Evolutionary conservation across 1,140 invertebrate species (phyloP).

Genomic region (Apis laboriosa): DNA sequence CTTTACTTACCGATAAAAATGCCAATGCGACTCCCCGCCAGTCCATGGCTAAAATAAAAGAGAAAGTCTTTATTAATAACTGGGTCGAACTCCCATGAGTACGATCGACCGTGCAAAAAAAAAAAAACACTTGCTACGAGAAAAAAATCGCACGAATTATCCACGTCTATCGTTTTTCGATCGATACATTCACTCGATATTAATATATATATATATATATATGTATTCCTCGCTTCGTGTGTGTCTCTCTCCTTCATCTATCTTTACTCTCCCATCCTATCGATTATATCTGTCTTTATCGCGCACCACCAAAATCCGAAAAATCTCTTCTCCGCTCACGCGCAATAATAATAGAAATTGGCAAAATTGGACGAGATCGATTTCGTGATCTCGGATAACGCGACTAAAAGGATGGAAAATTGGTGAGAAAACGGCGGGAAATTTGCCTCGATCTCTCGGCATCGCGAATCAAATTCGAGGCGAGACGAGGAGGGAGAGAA

Average conservation of each 20-base stretch:
- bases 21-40: conserved; percentile 70
- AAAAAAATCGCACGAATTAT: conserved; percentile 14
- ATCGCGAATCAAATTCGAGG: too few species aligned
- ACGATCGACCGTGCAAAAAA: conserved; percentile 57
- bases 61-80: conserved; percentile 79
- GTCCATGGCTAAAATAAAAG: conserved; percentile 80
- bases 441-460: too few species aligned
- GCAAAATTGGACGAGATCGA: too few species aligned
- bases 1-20: conserved; percentile 74
- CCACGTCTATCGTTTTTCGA: background rate
- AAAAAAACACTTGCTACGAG: conserved; percentile 29
- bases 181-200: background rate
- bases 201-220: too few species aligned
- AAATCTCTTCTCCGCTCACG: too few species aligned
- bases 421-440: background rate
- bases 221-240: background rate
- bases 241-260: background rate
- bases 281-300: too few species aligned
- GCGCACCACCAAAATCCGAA: too few species aligned
- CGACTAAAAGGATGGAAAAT: too few species aligned
- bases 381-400: too few species aligned
- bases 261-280: too few species aligned
- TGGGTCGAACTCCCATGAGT: conserved; percentile 67
- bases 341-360: too few species aligned
- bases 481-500: too few species aligned